Percentiles rank a stretch among this genome's conserved stretches.
Evolutionary conservation across 2,797 vertebrate species (phyloP).

Genomic region (Masticophis lateralis): DNA sequence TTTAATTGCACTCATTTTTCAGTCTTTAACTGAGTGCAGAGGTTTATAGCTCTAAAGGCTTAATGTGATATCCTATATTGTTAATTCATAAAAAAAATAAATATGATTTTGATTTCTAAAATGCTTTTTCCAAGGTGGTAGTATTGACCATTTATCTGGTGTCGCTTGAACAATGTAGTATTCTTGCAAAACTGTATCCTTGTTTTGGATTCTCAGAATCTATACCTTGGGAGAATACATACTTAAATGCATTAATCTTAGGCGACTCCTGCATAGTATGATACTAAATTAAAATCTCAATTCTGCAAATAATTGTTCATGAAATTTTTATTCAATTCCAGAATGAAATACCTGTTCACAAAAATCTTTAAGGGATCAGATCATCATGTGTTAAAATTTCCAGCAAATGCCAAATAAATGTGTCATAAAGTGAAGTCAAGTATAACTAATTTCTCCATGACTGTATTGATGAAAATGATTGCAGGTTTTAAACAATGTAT

Average conservation of each 20-base stretch:
- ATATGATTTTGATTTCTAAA: neutral
- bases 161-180: neutral
- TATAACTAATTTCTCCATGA: slow-evolving; percentile 45
- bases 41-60: slow-evolving; percentile 34
- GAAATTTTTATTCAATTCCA: neutral
- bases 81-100: neutral
- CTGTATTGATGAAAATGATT: slow-evolving; percentile 32
- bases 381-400: slow-evolving; percentile 45
- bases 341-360: slow-evolving; percentile 26
- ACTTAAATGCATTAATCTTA: slow-evolving; percentile 15
- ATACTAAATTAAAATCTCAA: neutral
- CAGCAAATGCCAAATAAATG: slow-evolving; percentile 34
- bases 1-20: slow-evolving; percentile 56
- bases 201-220: neutral
- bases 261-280: slow-evolving; percentile 4
- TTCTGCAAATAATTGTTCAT: neutral
- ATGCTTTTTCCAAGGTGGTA: neutral
- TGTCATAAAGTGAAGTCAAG: slow-evolving; percentile 16
- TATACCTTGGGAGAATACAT: slow-evolving; percentile 20
- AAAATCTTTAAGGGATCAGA: slow-evolving; percentile 22
- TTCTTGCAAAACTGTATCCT: neutral
- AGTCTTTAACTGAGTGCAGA: slow-evolving; percentile 47
- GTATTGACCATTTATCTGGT: neutral
- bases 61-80: neutral
- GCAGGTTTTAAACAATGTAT: slow-evolving; percentile 55